Conservation (phyloP, 2,113 vertebrate genomes). For the Lepisosteus oculatus region DNA sequence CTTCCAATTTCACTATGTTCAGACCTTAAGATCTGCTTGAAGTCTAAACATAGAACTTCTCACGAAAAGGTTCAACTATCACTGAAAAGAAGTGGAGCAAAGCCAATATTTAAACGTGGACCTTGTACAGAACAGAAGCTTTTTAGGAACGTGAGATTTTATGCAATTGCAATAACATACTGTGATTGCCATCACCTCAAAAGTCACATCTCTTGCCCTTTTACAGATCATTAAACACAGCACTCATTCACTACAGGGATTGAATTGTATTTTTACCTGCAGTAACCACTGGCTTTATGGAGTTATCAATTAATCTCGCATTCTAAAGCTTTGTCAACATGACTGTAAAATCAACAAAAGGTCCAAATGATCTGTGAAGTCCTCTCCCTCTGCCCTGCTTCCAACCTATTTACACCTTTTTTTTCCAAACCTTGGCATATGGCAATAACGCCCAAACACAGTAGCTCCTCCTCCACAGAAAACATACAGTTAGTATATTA, state of each 20-base stretch:
- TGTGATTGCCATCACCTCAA: not conserved
- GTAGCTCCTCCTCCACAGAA: conserved; percentile 8
- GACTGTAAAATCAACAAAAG: conserved; percentile 1
- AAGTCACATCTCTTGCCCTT: not conserved
- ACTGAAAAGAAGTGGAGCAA: too few relatives aligned
- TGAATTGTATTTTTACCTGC: too few relatives aligned
- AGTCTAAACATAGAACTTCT: too few relatives aligned
- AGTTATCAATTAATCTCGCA: conserved; percentile 16
- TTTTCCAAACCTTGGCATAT: not conserved
- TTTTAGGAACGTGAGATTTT: too few relatives aligned
- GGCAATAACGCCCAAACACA: not conserved
- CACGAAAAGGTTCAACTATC: too few relatives aligned
- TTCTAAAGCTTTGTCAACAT: conserved; percentile 2
- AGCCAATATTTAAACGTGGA: too few relatives aligned
- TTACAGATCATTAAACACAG: too few relatives aligned
- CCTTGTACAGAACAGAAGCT: too few relatives aligned
- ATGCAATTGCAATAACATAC: not conserved
- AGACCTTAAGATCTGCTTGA: too few relatives aligned
- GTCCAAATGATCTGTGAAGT: not conserved
- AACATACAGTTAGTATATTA: conserved; percentile 1
- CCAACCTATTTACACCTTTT: not conserved
- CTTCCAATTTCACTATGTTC: too few relatives aligned
- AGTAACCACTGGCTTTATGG: not conserved
- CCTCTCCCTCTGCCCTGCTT: not conserved
- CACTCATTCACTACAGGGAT: too few relatives aligned